phyloP scores from a whole-genome alignment of 2,797 vertebrate species.

The Melopsittacus undulatus region DNA sequence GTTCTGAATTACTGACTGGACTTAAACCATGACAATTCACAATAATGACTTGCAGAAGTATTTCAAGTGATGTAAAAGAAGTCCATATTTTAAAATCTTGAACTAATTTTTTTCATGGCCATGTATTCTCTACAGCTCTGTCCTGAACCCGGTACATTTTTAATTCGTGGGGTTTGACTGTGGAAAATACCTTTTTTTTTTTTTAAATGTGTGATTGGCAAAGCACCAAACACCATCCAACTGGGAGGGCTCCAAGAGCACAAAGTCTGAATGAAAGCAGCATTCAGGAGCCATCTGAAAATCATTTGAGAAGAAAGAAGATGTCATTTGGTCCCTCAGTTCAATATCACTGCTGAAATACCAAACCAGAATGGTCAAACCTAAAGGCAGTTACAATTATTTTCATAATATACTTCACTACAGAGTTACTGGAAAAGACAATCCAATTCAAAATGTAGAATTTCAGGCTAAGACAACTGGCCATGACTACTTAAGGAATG shows the following conservation, averaged over 20 bases:
- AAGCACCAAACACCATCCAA: neutral
- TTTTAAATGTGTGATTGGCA: neutral
- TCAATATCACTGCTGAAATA: neutral
- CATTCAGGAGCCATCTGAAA: neutral
- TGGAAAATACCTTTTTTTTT: neutral
- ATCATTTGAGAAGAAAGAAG: neutral
- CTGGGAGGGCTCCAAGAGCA: neutral
- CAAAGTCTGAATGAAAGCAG: neutral
- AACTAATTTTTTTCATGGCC: neutral
- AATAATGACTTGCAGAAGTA: neutral
- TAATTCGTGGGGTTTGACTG: neutral
- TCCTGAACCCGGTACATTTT: neutral
- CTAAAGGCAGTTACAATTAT: neutral
- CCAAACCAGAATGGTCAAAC: neutral
- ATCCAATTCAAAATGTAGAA: neutral
- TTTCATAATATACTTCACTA: neutral
- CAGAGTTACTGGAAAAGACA: neutral
- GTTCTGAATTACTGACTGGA: too few species aligned
- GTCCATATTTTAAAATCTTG: neutral
- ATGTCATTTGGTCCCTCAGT: neutral
- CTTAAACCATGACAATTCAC: neutral
- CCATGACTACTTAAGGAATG: rapidly evolving
- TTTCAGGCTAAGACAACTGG: neutral
- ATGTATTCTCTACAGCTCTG: neutral
- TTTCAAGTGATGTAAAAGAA: neutral